Evolutionary conservation across 2,888 invertebrate genomes (phyloP).

Genomic region (Dermolepida albohirtum): DNA sequence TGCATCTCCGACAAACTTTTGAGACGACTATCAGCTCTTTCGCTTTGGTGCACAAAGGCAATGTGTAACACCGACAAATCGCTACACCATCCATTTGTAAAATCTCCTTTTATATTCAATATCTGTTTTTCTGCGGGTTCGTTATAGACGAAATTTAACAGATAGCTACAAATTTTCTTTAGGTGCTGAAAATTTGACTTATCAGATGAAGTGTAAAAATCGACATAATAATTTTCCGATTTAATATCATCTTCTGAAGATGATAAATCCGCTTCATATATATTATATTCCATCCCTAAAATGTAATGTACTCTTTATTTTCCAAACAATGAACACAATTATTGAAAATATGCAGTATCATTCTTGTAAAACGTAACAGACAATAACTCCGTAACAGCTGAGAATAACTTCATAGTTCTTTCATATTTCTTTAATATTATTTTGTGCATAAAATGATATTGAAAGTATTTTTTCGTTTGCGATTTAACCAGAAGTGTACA

Average conservation of each 20-base stretch:
- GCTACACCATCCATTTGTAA: constrained; percentile 60
- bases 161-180: constrained; percentile 55
- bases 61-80: constrained; percentile 57
- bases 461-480: too few species aligned
- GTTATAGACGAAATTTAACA: constrained; percentile 60
- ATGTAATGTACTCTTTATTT: too few species aligned
- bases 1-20: constrained; percentile 61
- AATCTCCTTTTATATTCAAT: constrained; percentile 50
- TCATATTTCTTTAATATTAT: too few species aligned
- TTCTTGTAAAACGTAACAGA: too few species aligned
- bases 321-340: too few species aligned
- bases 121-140: constrained; percentile 58
- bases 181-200: constrained; percentile 50
- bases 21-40: constrained; percentile 57
- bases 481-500: too few species aligned
- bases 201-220: constrained; percentile 58
- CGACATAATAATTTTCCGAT: constrained; percentile 59
- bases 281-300: constrained; percentile 46
- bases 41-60: constrained; percentile 60
- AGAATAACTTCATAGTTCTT: too few species aligned
- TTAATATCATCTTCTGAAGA: constrained; percentile 56
- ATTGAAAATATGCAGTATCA: too few species aligned
- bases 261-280: constrained; percentile 46
- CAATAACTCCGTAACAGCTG: too few species aligned
- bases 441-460: too few species aligned